A percentile compares a stretch with the other conserved stretches of the same genome.
phyloP scores from a whole-genome alignment of 1,140 invertebrate genomes.

The Papilio polytes region DNA sequence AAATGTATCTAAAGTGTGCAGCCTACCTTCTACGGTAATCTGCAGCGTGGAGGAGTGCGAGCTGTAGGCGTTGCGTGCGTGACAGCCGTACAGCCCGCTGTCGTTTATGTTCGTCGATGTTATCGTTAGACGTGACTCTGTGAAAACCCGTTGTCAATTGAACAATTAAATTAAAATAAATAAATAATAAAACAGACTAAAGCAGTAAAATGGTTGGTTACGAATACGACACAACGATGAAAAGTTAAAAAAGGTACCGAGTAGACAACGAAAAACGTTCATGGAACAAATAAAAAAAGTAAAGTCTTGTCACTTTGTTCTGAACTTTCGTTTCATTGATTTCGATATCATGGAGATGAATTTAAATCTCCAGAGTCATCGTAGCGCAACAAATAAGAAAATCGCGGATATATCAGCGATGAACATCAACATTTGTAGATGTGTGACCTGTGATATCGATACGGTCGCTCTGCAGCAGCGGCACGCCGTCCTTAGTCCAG shows the following conservation, averaged over 20 bases:
- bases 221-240: too few species aligned
- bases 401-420: background rate
- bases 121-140: conserved; percentile 88
- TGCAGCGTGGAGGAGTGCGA: conserved; percentile 85
- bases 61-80: conserved; percentile 89
- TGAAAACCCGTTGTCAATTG: conserved; percentile 13
- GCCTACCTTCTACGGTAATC: conserved; percentile 89
- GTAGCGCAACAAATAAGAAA: background rate
- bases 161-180: too few species aligned
- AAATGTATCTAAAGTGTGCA: background rate
- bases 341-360: too few species aligned
- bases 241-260: too few species aligned
- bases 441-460: conserved; percentile 86
- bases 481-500: conserved; percentile 91
- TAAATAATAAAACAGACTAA: too few species aligned
- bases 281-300: too few species aligned
- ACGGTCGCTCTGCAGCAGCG: conserved; percentile 81
- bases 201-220: too few species aligned
- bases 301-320: too few species aligned
- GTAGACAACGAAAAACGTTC: too few species aligned
- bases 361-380: too few species aligned
- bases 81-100: conserved; percentile 91
- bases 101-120: conserved; percentile 86
- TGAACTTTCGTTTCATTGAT: too few species aligned
- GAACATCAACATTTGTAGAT: conserved; percentile 5